Percentiles rank a stretch among this genome's conserved stretches.
phyloP scores from a whole-genome alignment of 2,797 vertebrate genomes.

The Aythya fuligula region DNA sequence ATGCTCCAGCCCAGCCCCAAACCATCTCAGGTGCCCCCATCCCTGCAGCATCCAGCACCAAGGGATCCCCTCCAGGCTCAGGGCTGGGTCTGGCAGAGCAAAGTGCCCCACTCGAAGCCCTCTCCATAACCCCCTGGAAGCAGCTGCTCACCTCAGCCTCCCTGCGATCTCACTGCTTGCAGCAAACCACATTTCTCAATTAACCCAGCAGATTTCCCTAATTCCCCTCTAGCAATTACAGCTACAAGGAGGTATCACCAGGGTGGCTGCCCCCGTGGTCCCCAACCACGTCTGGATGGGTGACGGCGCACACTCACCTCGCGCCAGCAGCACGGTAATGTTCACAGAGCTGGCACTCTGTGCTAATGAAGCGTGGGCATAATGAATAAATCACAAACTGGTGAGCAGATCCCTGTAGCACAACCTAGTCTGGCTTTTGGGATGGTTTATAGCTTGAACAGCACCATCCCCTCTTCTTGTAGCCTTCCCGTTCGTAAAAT shows the following conservation, averaged over 20 bases:
- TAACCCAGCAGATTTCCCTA: not conserved
- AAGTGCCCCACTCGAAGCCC: not conserved
- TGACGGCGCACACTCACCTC: not conserved
- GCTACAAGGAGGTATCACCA: not conserved
- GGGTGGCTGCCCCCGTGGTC: not conserved
- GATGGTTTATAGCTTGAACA: not conserved
- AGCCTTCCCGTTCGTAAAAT: not conserved
- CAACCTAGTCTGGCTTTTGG: not conserved
- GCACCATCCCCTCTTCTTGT: not conserved
- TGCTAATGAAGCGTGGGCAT: not conserved
- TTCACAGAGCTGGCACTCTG: not conserved
- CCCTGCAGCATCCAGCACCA: accelerated
- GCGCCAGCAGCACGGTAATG: accelerated
- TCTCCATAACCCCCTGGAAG: not conserved
- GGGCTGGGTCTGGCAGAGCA: not conserved
- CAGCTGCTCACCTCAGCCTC: not conserved
- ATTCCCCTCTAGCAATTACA: not conserved
- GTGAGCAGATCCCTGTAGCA: not conserved
- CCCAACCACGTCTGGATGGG: not conserved
- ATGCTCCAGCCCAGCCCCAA: not conserved
- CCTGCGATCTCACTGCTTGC: not conserved
- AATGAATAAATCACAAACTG: not conserved
- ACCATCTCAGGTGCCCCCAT: not conserved
- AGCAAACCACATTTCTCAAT: not conserved
- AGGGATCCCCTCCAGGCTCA: not conserved